Conservation (phyloP, 2,113 vertebrate species). For the Pedetes capensis region DNA sequence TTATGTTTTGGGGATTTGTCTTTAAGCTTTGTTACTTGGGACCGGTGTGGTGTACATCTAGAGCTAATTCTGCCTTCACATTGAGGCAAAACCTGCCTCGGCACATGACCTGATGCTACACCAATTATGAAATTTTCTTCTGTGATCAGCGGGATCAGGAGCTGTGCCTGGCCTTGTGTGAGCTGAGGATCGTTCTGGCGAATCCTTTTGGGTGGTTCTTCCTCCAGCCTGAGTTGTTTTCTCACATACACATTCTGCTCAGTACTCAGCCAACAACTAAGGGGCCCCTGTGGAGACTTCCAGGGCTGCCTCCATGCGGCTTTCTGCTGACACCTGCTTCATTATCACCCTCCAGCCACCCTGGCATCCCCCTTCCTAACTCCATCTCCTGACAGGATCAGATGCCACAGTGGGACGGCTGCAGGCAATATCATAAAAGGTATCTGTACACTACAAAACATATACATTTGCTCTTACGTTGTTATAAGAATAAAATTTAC, state of each 20-base stretch:
- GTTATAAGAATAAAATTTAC: neutral
- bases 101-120: neutral
- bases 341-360: too few relatives aligned
- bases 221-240: neutral
- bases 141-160: neutral
- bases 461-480: neutral
- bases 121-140: neutral
- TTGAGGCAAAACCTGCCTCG: neutral
- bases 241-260: accelerated
- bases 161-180: neutral
- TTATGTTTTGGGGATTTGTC: neutral
- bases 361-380: accelerated
- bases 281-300: too few relatives aligned
- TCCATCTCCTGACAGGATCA: too few relatives aligned
- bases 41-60: neutral
- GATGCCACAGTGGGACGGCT: too few relatives aligned
- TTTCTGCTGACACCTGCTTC: neutral
- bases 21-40: neutral
- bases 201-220: neutral
- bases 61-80: neutral
- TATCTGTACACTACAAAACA: too few relatives aligned
- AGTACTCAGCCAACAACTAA: neutral
- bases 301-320: neutral
- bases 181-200: neutral
- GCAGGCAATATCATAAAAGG: too few relatives aligned